Base-by-base conservation (phyloP, 1,140 invertebrate genomes). In the Dreissena rostriformis region DNA sequence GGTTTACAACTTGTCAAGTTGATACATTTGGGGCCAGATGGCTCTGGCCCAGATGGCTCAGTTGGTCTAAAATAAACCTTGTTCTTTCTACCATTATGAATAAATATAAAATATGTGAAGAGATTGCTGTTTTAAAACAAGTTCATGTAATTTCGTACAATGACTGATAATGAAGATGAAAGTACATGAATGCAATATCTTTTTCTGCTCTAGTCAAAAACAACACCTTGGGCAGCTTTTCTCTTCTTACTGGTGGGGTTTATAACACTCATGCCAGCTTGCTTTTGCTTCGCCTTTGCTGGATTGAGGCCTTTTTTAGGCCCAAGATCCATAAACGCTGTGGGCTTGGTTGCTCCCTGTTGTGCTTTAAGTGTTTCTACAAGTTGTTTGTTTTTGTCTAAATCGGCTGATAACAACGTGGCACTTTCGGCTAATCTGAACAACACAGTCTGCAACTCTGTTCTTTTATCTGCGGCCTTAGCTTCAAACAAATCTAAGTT, bases 251-350 rank as follows among this genome's bases (percentile, higher is more conserved):
- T 92, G 12, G 86, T 84, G 51, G 91, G 91, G 76, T 92, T 92
- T 4, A 92, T 70, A 49, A 90, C 90, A 91, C 91, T 92, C 91
- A 92, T 92, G 52, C 91, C 91, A 65, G 80, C 82, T 86, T 92
- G 91, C 29, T 80, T 91, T 19, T 87, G 89, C 76, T 90, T 91
- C 2, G 74, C 71, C 76, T 91, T 92, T 8, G 80, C 70, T 26
- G 79, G 83, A 55, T 84, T 85, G 29, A 67, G 74, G 28, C 84
- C 85, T 76, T 89, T 89, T 77, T 91, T 91, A 4, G 88, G 83
- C 14, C 89, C 87, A 55, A 90, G 53, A 55, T 91, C 89, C 84
- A 90, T 88, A 15, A 90, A 83, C 28, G 86, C 57, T 61, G 57
- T 26, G 52, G 66, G 77, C 15, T 84, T 39, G 19, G 84, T 85